Percentiles rank a stretch among this genome's conserved stretches.
phyloP scores from a whole-genome alignment of 2,113 vertebrate species.

The Oriolus oriolus region DNA sequence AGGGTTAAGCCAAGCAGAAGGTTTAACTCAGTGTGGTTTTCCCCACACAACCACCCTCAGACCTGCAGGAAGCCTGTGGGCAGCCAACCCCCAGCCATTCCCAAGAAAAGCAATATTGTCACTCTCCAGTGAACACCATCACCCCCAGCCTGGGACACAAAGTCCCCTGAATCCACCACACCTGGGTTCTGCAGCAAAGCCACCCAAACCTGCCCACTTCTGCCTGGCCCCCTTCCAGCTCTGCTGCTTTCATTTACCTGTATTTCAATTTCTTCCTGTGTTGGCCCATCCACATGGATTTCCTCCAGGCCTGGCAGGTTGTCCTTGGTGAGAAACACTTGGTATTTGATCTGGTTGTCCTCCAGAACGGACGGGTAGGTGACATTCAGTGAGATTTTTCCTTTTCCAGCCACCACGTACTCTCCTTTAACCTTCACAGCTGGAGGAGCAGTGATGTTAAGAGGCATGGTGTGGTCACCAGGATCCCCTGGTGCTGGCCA shows the following conservation, averaged over 20 bases:
- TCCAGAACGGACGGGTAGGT: slow-evolving; percentile 86
- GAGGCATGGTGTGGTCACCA: background rate
- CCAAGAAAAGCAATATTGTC: background rate
- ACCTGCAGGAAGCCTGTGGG: background rate
- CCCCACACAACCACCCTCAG: background rate
- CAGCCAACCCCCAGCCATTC: background rate
- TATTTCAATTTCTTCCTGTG: slow-evolving; percentile 75
- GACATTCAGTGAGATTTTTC: slow-evolving; percentile 72
- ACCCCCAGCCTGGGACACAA: background rate
- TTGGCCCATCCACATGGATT: slow-evolving; percentile 78
- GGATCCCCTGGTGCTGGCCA: background rate
- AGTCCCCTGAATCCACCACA: background rate
- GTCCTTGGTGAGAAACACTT: slow-evolving; percentile 79
- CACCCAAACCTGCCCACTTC: background rate
- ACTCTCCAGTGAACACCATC: background rate
- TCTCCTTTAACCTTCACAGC: slow-evolving; percentile 76
- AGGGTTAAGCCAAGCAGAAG: background rate
- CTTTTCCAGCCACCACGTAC: slow-evolving; percentile 82
- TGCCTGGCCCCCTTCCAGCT: background rate
- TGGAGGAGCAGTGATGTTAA: slow-evolving; percentile 23
- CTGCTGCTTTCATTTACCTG: slow-evolving; percentile 72
- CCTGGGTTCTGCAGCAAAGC: background rate
- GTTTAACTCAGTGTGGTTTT: background rate
- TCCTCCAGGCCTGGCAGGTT: slow-evolving; percentile 84
- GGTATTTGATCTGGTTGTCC: slow-evolving; percentile 78